Base-by-base conservation (phyloP, 2,888 invertebrate genomes). In the Gerris lacustris region DNA sequence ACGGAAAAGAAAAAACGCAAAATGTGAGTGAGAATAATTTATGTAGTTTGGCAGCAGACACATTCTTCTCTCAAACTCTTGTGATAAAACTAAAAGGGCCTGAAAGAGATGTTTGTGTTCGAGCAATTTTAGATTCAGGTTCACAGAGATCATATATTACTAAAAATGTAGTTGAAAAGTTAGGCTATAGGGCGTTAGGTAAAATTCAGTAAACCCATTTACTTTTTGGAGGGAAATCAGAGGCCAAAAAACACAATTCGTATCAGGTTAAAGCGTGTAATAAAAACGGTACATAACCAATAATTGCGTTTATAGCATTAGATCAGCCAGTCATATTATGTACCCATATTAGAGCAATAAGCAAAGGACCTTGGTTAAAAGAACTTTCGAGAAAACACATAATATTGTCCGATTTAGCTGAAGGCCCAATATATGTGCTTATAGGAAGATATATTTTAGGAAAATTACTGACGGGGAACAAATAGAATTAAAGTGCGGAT, bases 381-480 rank as follows among this genome's bases (percentile, higher is more conserved):
- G 4, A 7, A 47, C 7, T 7, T 7, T 11, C 67, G n/a, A 45
- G 47, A 11, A 70, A 72, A 6, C 63, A 72, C 11, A 72, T 75
- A 68, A 45, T 55, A 31, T 63, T 74, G 9, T 66, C 55, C 18
- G 75, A 75, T 69, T 45, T 55, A 31, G 45, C 6, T 6, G 45
- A 67, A 68, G 72, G 72, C 9, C 55, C 73, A 0, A 74, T 77
- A n/a, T 71, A 74, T 31, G 45, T 77, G 31, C 69, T 76, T 7
- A 76, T 78, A 15, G 77, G 76, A 17, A 75, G 76, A 2, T 77
- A 77, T 73, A 68, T 76, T 17, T 72, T 73, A 6, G 77, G 76
- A 9, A 76, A 76, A 74, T 64, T 78, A 63, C 67, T 74, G 6
- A 76, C 76, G 6, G 76, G 63, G 73, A 72, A 45, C 71, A 72